Base-by-base conservation (phyloP, 2,888 invertebrate genomes). In the Volucella inflata region DNA sequence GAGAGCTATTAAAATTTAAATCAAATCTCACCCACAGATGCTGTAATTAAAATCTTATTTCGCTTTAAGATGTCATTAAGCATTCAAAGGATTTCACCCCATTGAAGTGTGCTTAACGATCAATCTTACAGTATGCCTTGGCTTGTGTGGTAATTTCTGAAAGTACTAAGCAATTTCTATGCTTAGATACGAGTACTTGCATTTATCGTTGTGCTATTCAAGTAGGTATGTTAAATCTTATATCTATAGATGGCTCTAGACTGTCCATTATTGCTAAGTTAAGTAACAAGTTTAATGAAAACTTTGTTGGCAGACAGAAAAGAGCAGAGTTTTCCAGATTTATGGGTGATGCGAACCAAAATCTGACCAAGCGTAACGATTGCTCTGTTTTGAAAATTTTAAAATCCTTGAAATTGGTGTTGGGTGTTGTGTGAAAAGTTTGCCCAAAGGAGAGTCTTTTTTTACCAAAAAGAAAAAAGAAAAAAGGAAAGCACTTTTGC, bases 31-130 rank as follows among this genome's bases (percentile, higher is more conserved):
- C 60, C 36, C 44, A 38, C 57, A 62, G 78, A 62, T 83, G 74
- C 65, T 75, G 83, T 75, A 79, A 84, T 84, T 84, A 84, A 84
- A 75, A 75, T 53, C 83, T 70, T 51, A 16, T 65, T 79, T 30
- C 42, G 53, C 64, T 72, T 68, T 55, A 62, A 77, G 77, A 64
- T 11, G 67, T 38, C 38, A 70, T 84, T 84, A 75, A 53, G 53
- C 14, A 84, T 84, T 75, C 68, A 75, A 55, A 51, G 40, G 51
- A 55, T 38, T 51, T 50, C 10, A 53, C 36, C 48, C 30, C 30
- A 30, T 62, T 11, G 38, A n/a, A 17, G 16, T 9, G 17, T 51
- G 14, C n/a, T 51, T 2, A 14, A 14, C 36, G 44, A 30, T 30
- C 30, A 30, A 6, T 3, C 30, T 30, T 30, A 30, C 6, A 30